A percentile compares a stretch with the other conserved stretches of the same genome.
These are phyloP conservation scores for Paramisgurnus dabryanus DNA, from an alignment of 2,113 vertebrate species.

Conservation along the genomic window DNA sequence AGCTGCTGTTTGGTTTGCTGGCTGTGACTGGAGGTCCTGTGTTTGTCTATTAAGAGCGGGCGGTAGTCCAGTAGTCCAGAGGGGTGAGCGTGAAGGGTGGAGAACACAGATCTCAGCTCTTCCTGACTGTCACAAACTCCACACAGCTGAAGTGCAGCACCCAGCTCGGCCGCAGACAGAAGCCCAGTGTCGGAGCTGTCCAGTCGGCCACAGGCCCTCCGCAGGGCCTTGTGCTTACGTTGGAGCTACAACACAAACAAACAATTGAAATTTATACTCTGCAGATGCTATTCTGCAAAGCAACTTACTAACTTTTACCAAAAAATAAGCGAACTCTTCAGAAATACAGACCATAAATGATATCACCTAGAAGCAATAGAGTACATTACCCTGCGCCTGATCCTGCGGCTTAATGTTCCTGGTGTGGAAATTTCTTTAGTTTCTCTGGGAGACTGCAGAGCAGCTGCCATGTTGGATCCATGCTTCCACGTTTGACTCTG, in stretches of 20 bases:
- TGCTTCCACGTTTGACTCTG: conserved; percentile 40
- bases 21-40: conserved; percentile 5
- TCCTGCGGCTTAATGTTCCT: conserved; percentile 35
- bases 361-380: background rate
- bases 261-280: background rate
- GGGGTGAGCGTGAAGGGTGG: conserved; percentile 54
- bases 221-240: conserved; percentile 52
- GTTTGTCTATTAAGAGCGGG: conserved; percentile 54
- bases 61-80: conserved; percentile 58
- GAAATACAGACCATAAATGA: background rate
- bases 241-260: conserved; percentile 42
- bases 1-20: background rate
- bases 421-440: background rate
- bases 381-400: conserved; percentile 47
- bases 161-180: conserved; percentile 51
- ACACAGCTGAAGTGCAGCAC: conserved; percentile 52
- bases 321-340: too few species aligned
- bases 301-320: too few species aligned
- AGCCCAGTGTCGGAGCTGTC: conserved; percentile 45
- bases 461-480: conserved; percentile 44
- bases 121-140: conserved; percentile 56
- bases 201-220: conserved; percentile 56
- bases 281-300: too few species aligned
- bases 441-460: conserved; percentile 34
- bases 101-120: conserved; percentile 55